Evolutionary conservation across 2,113 vertebrate genomes (phyloP).

Genomic region (Hydropotes inermis): DNA sequence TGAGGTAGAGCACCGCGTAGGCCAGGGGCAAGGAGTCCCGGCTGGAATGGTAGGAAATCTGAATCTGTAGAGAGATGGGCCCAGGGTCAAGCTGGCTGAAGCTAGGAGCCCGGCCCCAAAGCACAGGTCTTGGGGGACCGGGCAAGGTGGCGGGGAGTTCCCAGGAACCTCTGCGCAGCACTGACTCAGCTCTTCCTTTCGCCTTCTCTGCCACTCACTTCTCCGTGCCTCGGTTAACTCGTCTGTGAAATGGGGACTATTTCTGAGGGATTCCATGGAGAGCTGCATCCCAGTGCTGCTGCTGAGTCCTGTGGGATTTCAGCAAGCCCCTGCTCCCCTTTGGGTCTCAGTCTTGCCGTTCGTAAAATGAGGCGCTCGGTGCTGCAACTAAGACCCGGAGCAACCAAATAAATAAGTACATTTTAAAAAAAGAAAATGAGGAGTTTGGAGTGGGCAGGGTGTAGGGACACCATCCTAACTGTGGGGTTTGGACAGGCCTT

Average conservation of each 20-base stretch:
- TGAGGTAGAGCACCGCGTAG: conserved; percentile 86
- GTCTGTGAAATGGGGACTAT: not conserved
- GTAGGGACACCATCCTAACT: not conserved
- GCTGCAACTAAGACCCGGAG: not conserved
- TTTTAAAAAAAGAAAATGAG: not conserved
- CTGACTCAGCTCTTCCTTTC: not conserved
- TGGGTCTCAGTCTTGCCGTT: not conserved
- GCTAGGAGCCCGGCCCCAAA: not conserved
- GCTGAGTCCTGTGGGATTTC: not conserved
- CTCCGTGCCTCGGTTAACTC: not conserved
- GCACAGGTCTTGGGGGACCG: not conserved
- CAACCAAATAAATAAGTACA: not conserved
- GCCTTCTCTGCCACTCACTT: not conserved
- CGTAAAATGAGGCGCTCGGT: not conserved
- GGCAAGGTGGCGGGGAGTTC: not conserved
- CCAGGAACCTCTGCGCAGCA: not conserved
- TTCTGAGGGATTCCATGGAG: not conserved
- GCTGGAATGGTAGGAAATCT: conserved; percentile 84
- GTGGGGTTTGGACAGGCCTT: not conserved
- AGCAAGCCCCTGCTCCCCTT: not conserved
- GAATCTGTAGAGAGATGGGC: conserved; percentile 77
- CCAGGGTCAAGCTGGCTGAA: rapidly evolving
- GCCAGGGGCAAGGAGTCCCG: conserved; percentile 69
- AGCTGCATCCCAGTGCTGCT: not conserved
- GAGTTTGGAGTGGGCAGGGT: not conserved